These are phyloP conservation scores for Drosophila persimilis DNA, from an alignment of 1,140 invertebrate genomes.

Conservation along the genomic window DNA sequence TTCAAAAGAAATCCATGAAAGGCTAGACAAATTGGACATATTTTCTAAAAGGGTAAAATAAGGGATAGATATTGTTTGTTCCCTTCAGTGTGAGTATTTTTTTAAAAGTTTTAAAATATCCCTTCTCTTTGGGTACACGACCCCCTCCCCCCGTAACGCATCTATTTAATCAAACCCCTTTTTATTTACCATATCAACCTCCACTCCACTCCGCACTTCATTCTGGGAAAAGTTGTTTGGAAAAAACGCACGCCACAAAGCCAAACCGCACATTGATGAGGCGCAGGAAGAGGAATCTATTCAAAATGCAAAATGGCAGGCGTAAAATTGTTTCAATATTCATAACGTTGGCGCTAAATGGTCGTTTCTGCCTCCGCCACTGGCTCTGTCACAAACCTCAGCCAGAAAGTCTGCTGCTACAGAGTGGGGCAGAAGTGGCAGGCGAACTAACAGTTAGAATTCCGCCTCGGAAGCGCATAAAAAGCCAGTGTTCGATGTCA, in stretches of 20 bases:
- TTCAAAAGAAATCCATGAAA: background rate
- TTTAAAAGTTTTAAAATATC: too few relatives aligned
- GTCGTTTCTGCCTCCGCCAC: constrained; percentile 48
- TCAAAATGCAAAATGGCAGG: constrained; percentile 79
- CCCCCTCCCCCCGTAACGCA: too few relatives aligned
- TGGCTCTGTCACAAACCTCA: background rate
- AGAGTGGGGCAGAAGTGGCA: constrained; percentile 13
- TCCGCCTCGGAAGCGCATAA: constrained; percentile 56
- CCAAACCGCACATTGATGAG: constrained; percentile 22
- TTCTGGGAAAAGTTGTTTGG: constrained; percentile 25
- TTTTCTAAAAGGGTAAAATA: constrained; percentile 1
- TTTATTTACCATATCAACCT: constrained; percentile 8
- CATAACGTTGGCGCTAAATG: constrained; percentile 79
- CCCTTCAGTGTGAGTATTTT: too few relatives aligned
- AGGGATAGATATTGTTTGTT: too few relatives aligned
- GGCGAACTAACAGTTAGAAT: constrained; percentile 37
- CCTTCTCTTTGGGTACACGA: too few relatives aligned
- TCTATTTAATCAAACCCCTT: too few relatives aligned
- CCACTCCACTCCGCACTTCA: constrained; percentile 15
- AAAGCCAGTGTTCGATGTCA: constrained; percentile 53
- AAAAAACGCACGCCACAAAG: constrained; percentile 19
- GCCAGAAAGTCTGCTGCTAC: background rate
- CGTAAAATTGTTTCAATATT: constrained; percentile 82
- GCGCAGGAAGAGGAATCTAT: constrained; percentile 43
- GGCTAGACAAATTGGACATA: background rate